A percentile compares a stretch with the other conserved stretches of the same genome.
These are phyloP conservation scores for Characodon lateralis DNA, from an alignment of 2,797 vertebrate genomes.

Conservation along the genomic window DNA sequence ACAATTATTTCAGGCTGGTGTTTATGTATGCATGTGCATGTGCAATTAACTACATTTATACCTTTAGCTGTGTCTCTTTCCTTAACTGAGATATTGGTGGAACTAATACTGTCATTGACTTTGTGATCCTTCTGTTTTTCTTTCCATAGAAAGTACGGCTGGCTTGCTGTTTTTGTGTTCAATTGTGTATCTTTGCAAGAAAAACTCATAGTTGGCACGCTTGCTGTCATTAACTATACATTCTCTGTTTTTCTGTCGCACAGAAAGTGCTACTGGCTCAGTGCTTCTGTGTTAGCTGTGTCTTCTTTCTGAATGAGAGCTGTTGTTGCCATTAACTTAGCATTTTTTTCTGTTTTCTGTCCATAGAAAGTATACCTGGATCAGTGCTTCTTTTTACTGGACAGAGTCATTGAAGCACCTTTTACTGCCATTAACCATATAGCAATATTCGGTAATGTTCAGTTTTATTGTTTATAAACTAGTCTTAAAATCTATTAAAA, in stretches of 20 bases:
- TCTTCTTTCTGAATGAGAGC: neutral
- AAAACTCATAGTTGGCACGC: neutral
- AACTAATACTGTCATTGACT: neutral
- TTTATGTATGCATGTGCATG: neutral
- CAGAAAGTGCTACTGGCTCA: neutral
- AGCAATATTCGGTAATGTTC: too few relatives aligned
- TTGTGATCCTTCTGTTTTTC: neutral
- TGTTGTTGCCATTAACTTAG: neutral
- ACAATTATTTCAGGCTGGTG: too few relatives aligned
- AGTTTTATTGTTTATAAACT: too few relatives aligned
- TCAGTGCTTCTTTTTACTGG: too few relatives aligned
- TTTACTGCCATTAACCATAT: too few relatives aligned
- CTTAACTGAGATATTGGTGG: neutral
- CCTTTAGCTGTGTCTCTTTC: neutral
- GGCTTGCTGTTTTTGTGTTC: neutral
- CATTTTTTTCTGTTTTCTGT: neutral
- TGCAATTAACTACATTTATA: neutral
- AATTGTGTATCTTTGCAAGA: neutral
- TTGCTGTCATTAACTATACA: neutral
- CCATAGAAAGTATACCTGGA: too few relatives aligned
- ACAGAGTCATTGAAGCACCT: too few relatives aligned
- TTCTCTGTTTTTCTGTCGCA: neutral
- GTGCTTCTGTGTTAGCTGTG: neutral
- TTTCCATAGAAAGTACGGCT: neutral
- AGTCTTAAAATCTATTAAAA: too few relatives aligned